Conservation (phyloP, 2,113 vertebrate species). For the Amphiprion percula region DNA sequence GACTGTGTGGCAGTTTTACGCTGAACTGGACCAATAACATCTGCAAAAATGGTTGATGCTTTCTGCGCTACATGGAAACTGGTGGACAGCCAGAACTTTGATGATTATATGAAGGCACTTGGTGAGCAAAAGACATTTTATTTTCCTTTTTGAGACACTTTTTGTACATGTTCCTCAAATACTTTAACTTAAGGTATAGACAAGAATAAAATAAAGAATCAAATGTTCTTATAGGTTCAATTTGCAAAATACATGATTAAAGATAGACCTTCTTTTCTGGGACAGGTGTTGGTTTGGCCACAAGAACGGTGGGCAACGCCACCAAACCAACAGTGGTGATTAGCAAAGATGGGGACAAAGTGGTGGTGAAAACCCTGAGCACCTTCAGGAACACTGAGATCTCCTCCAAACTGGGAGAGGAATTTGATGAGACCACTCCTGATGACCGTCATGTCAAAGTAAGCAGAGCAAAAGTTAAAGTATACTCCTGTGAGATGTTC, state of each 20-base stretch:
- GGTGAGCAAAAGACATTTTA: constrained; percentile 85
- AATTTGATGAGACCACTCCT: constrained; percentile 95
- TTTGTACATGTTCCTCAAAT: background rate
- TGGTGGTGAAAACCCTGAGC: constrained; percentile 92
- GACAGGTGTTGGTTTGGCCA: constrained; percentile 94
- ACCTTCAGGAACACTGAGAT: constrained; percentile 98
- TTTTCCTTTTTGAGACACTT: background rate
- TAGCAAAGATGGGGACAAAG: constrained; percentile 91
- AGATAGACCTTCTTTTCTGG: background rate
- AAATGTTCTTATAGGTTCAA: background rate
- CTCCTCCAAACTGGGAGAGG: constrained; percentile 93
- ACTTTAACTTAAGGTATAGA: too few species aligned
- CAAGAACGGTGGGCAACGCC: constrained; percentile 94
- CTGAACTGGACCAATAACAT: constrained; percentile 12
- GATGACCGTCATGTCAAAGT: constrained; percentile 97
- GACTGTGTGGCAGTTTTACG: background rate
- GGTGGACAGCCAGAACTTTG: constrained; percentile 96
- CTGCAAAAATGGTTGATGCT: constrained; percentile 91
- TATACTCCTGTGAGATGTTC: background rate
- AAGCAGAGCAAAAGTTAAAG: constrained; percentile 58
- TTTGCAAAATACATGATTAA: background rate
- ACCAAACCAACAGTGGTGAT: constrained; percentile 95
- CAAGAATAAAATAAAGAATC: background rate
- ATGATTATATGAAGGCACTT: constrained; percentile 96
- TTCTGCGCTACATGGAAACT: constrained; percentile 97